These are phyloP conservation scores for Mus minutoides DNA, from an alignment of 2,797 vertebrate genomes.

Conservation along the genomic window DNA sequence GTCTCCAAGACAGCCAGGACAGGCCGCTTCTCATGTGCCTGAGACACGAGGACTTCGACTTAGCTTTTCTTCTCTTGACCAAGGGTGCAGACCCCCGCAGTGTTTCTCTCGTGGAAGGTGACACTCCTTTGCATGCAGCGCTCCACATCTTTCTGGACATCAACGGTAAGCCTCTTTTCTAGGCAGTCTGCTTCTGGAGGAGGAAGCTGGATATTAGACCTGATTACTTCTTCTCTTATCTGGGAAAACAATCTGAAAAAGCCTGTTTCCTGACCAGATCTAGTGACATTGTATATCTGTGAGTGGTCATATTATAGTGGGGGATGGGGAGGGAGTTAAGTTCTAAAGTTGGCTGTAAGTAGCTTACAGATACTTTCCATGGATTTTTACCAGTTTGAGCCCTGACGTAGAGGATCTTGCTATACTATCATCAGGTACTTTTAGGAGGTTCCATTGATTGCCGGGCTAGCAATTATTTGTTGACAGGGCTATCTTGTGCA, in stretches of 20 bases:
- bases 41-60: conserved; percentile 82
- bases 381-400: background rate
- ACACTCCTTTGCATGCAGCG: conserved; percentile 89
- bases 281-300: background rate
- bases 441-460: background rate
- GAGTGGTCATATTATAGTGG: background rate
- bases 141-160: conserved; percentile 86
- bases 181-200: background rate
- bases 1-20: conserved; percentile 77
- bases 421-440: background rate
- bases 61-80: conserved; percentile 86
- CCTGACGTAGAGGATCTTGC: background rate
- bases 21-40: conserved; percentile 84
- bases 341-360: background rate
- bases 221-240: background rate
- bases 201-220: background rate
- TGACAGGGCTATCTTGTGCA: background rate
- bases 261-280: background rate
- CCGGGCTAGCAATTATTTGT: background rate
- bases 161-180: conserved; percentile 81
- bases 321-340: background rate
- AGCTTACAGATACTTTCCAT: background rate
- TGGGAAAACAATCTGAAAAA: background rate
- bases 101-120: conserved; percentile 83
- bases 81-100: conserved; percentile 84